These are phyloP conservation scores for Lordiphosa clarofinis DNA, from an alignment of 1,140 invertebrate genomes.

Conservation along the genomic window DNA sequence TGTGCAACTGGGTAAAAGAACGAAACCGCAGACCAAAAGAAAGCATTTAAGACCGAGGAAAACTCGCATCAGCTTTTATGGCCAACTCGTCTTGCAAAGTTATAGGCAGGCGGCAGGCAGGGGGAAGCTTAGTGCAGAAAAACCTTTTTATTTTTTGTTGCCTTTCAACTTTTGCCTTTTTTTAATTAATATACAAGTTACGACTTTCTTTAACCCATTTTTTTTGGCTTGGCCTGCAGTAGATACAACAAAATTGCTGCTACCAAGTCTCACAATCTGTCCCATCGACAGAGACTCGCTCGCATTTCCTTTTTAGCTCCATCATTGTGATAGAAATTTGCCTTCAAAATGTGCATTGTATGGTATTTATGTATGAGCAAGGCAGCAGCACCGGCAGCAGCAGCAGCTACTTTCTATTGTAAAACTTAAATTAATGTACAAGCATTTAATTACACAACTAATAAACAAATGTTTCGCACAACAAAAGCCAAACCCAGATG, in stretches of 20 bases:
- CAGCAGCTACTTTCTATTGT: constrained; percentile 12
- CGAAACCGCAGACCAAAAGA: neutral
- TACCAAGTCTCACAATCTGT: constrained; percentile 24
- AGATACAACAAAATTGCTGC: neutral
- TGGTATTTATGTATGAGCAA: neutral
- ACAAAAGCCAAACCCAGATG: constrained; percentile 37
- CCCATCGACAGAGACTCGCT: constrained; percentile 14
- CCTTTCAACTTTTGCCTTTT: constrained; percentile 26
- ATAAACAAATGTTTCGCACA: constrained; percentile 23
- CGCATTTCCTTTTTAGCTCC: constrained; percentile 25
- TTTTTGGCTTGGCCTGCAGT: constrained; percentile 18
- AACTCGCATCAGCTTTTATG: too few relatives aligned
- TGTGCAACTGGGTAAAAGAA: neutral
- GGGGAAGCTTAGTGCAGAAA: constrained; percentile 2
- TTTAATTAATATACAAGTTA: constrained; percentile 65
- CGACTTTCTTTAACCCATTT: constrained; percentile 70
- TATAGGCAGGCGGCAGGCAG: constrained; percentile 9
- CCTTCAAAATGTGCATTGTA: constrained; percentile 39
- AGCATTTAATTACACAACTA: constrained; percentile 57
- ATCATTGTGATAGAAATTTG: constrained; percentile 30
- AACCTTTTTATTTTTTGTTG: constrained; percentile 6
- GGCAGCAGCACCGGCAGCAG: constrained; percentile 12
- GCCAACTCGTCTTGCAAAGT: too few relatives aligned
- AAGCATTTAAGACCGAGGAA: neutral
- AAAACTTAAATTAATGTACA: constrained; percentile 28